Evolutionary conservation across 2,113 vertebrate species (phyloP), one percentile per base, ranked within the genome.

Genomic region (Manacus vitellinus): DNA sequence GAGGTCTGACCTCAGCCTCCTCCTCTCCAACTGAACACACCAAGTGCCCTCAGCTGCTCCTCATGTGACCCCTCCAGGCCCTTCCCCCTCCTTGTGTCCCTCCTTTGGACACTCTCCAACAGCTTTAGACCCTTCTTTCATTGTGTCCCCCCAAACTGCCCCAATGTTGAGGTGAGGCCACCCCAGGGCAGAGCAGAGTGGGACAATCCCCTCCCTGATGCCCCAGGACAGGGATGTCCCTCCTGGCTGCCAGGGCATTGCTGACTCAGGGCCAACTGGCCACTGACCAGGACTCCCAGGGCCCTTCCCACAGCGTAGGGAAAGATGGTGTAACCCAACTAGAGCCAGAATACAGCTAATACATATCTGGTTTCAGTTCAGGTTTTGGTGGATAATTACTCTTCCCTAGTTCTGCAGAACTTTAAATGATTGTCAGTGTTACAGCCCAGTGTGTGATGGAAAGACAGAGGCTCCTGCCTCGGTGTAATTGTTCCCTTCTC

Each of bases 231-330:
- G 24, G 46, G 39, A 21, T 89, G 54, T 25, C 39, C n/a, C 39
- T 41, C 4, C 46, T 61, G 78, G 13, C 46, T 17, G 20, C 33
- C 54, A 46, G 61, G 56, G 33, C 54, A 30, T 28, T 67, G 61
- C 62, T 75, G 33, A 7, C 39, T 61, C 46, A 4, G 0, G 1
- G 58, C 1, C 33, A 67, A 0, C 33, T 39, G 33, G 8, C 35
- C 28, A 25, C 20, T 8, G 22, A 47, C 13, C 24, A 67, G 28
- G 12, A 39, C 4, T 16, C 37, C 28, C 62, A 22, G 70, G 20
- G 8, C 20, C 55, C 47, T 35, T 61, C 21, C 62, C 39, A 17
- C 41, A 59, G 52, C n/a, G 24, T 33, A 55, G 41, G 44, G 43
- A 46, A 71, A 74, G 31, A 52, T 7, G 55, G 3, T 8, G 10